Conservation (phyloP, 2,797 vertebrate species). For the Lutjanus argentimaculatus region DNA sequence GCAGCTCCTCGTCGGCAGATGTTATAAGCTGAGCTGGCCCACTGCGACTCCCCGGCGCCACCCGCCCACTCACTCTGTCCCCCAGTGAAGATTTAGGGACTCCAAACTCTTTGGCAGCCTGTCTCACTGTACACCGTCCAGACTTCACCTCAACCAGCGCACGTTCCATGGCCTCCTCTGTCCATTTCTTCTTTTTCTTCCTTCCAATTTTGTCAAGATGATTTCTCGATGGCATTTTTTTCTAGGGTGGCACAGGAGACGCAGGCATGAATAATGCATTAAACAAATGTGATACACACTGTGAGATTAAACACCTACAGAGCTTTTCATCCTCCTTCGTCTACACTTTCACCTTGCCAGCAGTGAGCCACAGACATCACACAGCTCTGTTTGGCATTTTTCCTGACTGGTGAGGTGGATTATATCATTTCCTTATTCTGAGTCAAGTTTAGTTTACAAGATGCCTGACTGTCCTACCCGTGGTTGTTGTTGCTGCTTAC, state of each 20-base stretch:
- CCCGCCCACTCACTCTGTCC: conserved; percentile 81
- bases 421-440: conserved; percentile 1
- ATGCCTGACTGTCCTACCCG: background rate
- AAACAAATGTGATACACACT: background rate
- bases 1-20: conserved; percentile 75
- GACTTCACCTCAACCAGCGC: conserved; percentile 79
- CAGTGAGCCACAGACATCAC: background rate
- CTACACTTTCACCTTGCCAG: background rate
- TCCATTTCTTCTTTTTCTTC: conserved; percentile 83
- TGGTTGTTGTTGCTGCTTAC: background rate
- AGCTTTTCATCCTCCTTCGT: background rate
- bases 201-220: conserved; percentile 81
- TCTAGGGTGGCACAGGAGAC: conserved; percentile 40
- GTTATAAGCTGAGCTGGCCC: conserved; percentile 81
- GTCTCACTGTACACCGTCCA: conserved; percentile 75
- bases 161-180: conserved; percentile 79
- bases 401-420: background rate
- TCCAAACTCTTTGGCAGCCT: conserved; percentile 80
- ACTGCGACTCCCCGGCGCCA: conserved; percentile 80
- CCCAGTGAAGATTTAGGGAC: conserved; percentile 82
- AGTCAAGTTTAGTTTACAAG: conserved; percentile 2
- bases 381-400: background rate
- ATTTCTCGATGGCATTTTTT: conserved; percentile 79
- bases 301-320: background rate
- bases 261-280: conserved; percentile 5